Evolutionary conservation across 2,888 invertebrate genomes (phyloP).

Genomic region (Caenorhabditis doughertyi): DNA sequence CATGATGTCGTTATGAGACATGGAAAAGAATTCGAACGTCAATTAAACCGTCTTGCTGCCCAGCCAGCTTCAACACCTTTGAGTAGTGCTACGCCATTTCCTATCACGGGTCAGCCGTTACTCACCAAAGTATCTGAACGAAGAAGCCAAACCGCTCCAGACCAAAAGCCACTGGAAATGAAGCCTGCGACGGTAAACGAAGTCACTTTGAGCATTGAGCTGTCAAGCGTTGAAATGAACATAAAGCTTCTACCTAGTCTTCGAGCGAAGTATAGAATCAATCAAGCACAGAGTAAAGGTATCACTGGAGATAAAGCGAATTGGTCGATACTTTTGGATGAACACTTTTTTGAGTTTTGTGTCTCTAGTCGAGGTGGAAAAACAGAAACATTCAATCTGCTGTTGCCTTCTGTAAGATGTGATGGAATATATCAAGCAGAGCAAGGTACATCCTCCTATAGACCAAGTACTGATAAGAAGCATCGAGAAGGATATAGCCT

Average conservation of each 20-base stretch:
- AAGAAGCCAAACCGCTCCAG: too few species aligned
- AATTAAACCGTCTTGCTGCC: conserved; percentile 65
- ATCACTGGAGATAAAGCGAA: conserved; percentile 84
- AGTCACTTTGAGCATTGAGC: conserved; percentile 52
- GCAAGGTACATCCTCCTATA: conserved; percentile 50
- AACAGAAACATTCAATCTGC: conserved; percentile 65
- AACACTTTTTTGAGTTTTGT: conserved; percentile 70
- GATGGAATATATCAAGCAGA: conserved; percentile 64
- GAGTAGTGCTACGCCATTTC: conserved; percentile 29
- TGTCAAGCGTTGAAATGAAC: conserved; percentile 88
- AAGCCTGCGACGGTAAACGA: neutral
- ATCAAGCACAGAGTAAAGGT: conserved; percentile 86
- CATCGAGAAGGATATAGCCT: conserved; percentile 74
- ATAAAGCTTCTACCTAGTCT: conserved; percentile 95
- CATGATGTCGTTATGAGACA: conserved; percentile 92
- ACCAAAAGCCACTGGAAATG: conserved; percentile 1
- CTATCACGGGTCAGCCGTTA: conserved; percentile 1
- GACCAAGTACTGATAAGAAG: conserved; percentile 62
- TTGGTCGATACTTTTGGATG: conserved; percentile 86
- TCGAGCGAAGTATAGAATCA: conserved; percentile 97
- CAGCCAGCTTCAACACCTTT: conserved; percentile 60
- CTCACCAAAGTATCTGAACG: conserved; percentile 11
- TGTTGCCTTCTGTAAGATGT: conserved; percentile 63
- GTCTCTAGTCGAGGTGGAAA: conserved; percentile 62
- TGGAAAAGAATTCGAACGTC: conserved; percentile 74